phyloP scores from a whole-genome alignment of 2,888 invertebrate species.

The Philaethria dido region DNA sequence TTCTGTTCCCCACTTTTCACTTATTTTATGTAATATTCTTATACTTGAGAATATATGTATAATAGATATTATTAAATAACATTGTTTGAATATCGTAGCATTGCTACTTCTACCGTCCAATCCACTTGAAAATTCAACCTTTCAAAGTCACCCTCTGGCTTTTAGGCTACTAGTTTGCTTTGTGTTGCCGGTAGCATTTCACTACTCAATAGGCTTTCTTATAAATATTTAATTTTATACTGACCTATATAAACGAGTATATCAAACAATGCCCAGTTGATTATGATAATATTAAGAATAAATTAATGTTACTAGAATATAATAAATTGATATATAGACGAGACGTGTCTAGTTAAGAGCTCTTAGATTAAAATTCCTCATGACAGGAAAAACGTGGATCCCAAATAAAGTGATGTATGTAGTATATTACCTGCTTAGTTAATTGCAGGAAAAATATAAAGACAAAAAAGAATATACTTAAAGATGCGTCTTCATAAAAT shows the following conservation, averaged over 20 bases:
- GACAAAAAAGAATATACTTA: neutral
- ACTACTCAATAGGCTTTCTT: constrained; percentile 18
- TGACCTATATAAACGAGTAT: constrained; percentile 28
- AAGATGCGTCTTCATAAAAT: too few relatives aligned
- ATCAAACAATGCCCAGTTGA: constrained; percentile 31
- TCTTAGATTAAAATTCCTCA: neutral
- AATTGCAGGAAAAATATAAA: neutral
- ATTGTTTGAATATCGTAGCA: neutral
- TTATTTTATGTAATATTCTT: neutral
- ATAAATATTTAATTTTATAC: constrained; percentile 34
- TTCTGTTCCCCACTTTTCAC: too few relatives aligned
- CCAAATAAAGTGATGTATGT: neutral
- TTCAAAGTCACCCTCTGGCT: constrained; percentile 22
- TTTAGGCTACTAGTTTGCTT: constrained; percentile 32
- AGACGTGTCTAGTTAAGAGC: neutral
- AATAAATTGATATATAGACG: neutral
- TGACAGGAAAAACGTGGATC: neutral
- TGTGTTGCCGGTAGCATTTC: constrained; percentile 30
- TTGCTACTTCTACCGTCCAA: neutral
- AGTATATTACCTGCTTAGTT: neutral
- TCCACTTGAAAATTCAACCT: constrained; percentile 23
- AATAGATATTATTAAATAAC: neutral
- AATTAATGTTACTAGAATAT: neutral
- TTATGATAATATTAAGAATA: constrained; percentile 17
- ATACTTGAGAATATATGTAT: neutral